These are phyloP conservation scores for Chrysomela aeneicollis DNA, from an alignment of 2,888 invertebrate species.

Conservation along the genomic window DNA sequence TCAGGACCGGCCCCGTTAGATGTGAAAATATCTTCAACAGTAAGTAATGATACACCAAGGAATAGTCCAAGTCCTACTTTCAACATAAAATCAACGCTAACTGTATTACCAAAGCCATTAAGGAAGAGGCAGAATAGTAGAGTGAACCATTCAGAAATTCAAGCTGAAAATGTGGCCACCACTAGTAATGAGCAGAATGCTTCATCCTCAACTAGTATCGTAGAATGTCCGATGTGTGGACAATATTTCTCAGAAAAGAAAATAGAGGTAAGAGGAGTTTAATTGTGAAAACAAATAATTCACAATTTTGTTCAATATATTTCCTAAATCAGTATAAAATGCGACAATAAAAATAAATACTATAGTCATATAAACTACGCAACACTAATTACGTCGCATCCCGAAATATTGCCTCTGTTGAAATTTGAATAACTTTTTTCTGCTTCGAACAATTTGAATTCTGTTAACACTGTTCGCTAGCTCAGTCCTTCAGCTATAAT, in stretches of 20 bases:
- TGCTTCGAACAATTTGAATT: too few relatives aligned
- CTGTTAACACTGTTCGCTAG: too few relatives aligned
- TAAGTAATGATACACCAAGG: constrained; percentile 2
- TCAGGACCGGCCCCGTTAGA: constrained; percentile 18
- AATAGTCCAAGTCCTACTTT: constrained; percentile 7
- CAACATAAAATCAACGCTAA: background rate
- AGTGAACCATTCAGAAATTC: background rate
- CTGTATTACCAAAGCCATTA: background rate
- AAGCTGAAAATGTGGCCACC: constrained; percentile 12
- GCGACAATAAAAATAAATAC: too few relatives aligned
- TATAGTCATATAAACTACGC: too few relatives aligned
- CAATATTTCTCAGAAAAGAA: constrained; percentile 27
- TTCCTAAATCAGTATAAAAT: too few relatives aligned
- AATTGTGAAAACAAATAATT: too few relatives aligned
- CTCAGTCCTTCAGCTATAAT: too few relatives aligned
- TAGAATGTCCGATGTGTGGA: constrained; percentile 36
- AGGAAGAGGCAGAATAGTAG: constrained; percentile 4
- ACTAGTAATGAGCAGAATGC: constrained; percentile 13
- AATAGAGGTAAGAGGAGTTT: constrained; percentile 37
- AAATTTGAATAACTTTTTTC: too few relatives aligned
- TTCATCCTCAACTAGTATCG: constrained; percentile 10
- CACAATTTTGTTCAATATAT: too few relatives aligned
- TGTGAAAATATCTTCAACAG: constrained; percentile 2
- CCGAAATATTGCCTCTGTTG: too few relatives aligned
- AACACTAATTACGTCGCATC: too few relatives aligned